phyloP scores from a whole-genome alignment of 2,113 vertebrate species.

The Hyperopisus bebe region DNA sequence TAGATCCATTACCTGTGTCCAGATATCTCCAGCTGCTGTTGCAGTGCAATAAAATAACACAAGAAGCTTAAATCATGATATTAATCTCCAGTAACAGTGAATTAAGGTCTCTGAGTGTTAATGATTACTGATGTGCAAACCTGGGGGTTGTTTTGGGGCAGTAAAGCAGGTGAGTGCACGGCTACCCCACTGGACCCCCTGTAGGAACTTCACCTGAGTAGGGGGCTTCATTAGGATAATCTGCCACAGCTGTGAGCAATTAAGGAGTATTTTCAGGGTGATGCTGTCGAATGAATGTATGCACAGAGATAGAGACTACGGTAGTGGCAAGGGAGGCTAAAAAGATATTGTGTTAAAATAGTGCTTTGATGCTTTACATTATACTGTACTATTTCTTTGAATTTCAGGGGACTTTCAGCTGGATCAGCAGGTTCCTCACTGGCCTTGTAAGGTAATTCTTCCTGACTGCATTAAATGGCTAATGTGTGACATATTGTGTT shows the following conservation, averaged over 20 bases:
- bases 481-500: conserved; percentile 8
- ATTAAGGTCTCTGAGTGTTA: not conserved
- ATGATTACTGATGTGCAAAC: not conserved
- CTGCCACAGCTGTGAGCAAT: not conserved
- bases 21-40: not conserved
- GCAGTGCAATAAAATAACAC: not conserved
- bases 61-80: not conserved
- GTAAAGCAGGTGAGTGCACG: not conserved
- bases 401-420: not conserved
- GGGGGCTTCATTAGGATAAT: not conserved
- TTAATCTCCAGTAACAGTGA: not conserved
- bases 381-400: not conserved
- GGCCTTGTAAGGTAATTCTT: conserved; percentile 12
- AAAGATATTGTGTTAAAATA: not conserved
- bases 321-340: not conserved
- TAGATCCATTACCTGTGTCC: not conserved
- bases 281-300: not conserved
- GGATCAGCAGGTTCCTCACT: not conserved
- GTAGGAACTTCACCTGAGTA: not conserved
- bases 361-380: not conserved
- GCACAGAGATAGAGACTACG: not conserved
- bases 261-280: not conserved
- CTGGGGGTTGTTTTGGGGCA: not conserved
- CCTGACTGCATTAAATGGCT: not conserved
- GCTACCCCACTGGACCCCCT: not conserved